Evolutionary conservation across 2,888 invertebrate genomes (phyloP), one percentile per base, ranked within the genome.

Genomic region (Rhorus exstirpatorius): DNA sequence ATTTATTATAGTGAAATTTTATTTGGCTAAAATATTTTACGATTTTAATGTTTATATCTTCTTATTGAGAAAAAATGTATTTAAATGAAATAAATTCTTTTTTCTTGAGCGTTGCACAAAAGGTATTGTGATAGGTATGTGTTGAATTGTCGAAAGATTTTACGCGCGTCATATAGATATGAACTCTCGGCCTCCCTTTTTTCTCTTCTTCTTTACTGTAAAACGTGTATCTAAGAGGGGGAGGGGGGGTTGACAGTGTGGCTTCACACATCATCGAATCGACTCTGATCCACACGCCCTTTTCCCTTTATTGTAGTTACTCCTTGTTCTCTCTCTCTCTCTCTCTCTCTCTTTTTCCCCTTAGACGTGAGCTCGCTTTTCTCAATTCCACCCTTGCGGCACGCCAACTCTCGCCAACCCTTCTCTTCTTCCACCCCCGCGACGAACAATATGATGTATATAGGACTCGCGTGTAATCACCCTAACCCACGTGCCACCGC

Each of bases 361-460:
- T 3, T 19, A 10, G 21, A 24, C 21, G 17, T 35, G 53, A 60
- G 53, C 61, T 61, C 51, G 44, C 58, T 58, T 65, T 78, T 70
- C 68, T 65, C 65, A 46, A 63, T 76, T 63, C 68, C 55, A 65
- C 81, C 51, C 71, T 81, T 81, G 82, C 82, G 81, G 79, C 81
- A 87, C 83, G 84, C 87, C 87, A 79, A 83, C 77, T 60, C 71
- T 63, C 68, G 63, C 58, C 35, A 53, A 19, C 65, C 70, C 58
- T 51, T 38, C 81, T 61, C 67, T 70, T 61, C 58, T 60, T 79
- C 72, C 81, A 79, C 84, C 80, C 77, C 61, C 61, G 72, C 51
- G 78, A 70, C 86, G 87, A 86, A 89, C 90, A 89, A 91, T 91
- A 91, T 90, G 90, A 89, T 85, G 83, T n/a, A n/a, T n/a, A n/a